Evolutionary conservation across 2,888 invertebrate species (phyloP), one percentile per base, ranked within the genome.

Genomic region (Xiphydria camelus): DNA sequence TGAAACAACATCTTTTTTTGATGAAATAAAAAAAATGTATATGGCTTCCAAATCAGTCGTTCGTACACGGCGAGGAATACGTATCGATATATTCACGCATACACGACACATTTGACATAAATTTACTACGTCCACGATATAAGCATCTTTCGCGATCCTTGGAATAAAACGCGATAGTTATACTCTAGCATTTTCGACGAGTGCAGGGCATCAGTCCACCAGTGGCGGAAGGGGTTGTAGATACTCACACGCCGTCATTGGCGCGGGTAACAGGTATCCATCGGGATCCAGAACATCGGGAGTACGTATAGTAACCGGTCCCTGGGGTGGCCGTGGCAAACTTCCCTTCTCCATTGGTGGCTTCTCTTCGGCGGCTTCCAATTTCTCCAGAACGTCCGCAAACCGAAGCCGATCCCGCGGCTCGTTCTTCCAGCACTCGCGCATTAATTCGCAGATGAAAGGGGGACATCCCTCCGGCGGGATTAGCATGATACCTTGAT

Each of bases 401-500:
- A 93, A 92, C 12, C 80, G 82, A 33, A 87, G 82, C 38, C 93
- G 80, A 57, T 91, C 88, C 41, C 84, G 81, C 0, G 92, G 88
- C 60, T 92, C 91, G 0, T 85, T 83, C 64, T 87, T 84, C 91
- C 91, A 91, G 61, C 91, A 91, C 9, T 83, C 83, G 5, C 82
- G 81, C 90, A 91, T 91, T 52, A 91, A 74, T 47, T 87, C 85
- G 59, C 85, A 84, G 4, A 90, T 83, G 40, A 85, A 79, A 0
- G 83, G 76, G 0, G 90, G 89, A 63, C 88, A 89, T 59, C 87
- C 87, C 50, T 88, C 87, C 0, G 92, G 91, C 1, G 90, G 87
- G 21, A 87, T 86, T 37, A 93, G 77, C 68, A 90, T 83, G 48
- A 89, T 88, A 3, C 90, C 90, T 62, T 87, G 87, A 12, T 89